phyloP scores from a whole-genome alignment of 2,113 vertebrate species.

The Pseudopodoces humilis region DNA sequence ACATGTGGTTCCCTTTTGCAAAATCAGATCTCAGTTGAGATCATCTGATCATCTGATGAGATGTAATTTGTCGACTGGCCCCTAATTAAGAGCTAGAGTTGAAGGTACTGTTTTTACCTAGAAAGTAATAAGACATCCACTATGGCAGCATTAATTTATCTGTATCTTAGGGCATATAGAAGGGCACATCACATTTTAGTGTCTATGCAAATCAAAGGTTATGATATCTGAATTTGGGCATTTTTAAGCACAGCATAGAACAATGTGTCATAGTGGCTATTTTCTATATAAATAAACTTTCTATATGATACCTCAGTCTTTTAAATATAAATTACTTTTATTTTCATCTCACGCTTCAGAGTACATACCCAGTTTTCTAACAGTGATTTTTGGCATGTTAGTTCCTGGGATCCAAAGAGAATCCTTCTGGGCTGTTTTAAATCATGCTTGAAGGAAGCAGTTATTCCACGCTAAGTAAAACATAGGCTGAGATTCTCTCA shows the following conservation, averaged over 20 bases:
- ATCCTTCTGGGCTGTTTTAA: not conserved
- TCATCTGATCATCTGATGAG: not conserved
- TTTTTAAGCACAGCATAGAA: not conserved
- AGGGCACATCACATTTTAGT: not conserved
- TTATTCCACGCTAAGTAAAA: not conserved
- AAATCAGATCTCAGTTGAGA: not conserved
- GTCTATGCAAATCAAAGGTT: not conserved
- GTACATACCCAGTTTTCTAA: not conserved
- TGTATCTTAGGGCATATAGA: not conserved
- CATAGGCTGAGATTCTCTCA: not conserved
- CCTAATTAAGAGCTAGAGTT: not conserved
- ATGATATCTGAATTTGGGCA: not conserved
- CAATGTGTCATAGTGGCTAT: not conserved
- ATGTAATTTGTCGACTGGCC: not conserved
- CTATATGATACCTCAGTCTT: not conserved
- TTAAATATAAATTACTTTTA: not conserved
- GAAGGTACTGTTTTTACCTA: not conserved
- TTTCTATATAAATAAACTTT: not conserved
- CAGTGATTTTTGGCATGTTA: not conserved
- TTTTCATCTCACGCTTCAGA: not conserved
- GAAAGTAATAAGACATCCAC: not conserved
- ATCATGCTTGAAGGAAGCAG: not conserved
- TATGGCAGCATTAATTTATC: not conserved
- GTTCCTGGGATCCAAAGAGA: not conserved
- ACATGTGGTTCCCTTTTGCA: not conserved